Evolutionary conservation across 1,140 invertebrate genomes (phyloP), one percentile per base, ranked within the genome.

Genomic region (Hycleus phaleratus): DNA sequence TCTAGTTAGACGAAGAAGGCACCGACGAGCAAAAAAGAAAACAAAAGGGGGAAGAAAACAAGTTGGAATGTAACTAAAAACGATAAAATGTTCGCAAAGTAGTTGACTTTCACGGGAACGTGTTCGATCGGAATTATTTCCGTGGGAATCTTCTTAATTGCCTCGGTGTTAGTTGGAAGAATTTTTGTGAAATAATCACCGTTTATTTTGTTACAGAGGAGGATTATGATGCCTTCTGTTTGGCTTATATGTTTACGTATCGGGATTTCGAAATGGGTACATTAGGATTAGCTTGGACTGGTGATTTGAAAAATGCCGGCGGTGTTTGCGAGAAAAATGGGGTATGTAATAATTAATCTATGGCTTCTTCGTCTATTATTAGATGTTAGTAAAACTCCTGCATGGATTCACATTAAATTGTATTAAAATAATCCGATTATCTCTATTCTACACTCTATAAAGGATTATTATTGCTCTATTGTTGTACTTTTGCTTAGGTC

Each of bases 191-290:
- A 32, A 32, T 32, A 5, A 32, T 32, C 18, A 18, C 18, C 18
- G 38, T 39, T 39, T 10, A 10, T 61, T 49, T 67, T 62, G 51
- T 67, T 72, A n/a, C 83, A 84, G 91, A 98, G 82, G 90, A 95
- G 73, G 93, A 98, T 74, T 98, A 98, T 74, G 93, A 97, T 72
- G 91, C 92, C 10, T 99, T 98, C 76, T 99, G 97, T 72, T 79
- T 99, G 68, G 95, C 97, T 40, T 99, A 98, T 74, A 95, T 98
- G 87, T 97, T 99, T 73, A 98, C 97, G 3, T 98, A 97, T 75
- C 79, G 97, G 40, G 96, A 99, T 74, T 99, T 99, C 73, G 93
- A 96, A 73, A 96, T 97, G 81, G 97, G 97, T 45, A 99, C 97
- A 1, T 75, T 99, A 49, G 97, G 97, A 5, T 75, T 99, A 38